A percentile compares a stretch with the other conserved stretches of the same genome.
Conservation (phyloP, 2,888 invertebrate species). For the Mactromeris polynyma region DNA sequence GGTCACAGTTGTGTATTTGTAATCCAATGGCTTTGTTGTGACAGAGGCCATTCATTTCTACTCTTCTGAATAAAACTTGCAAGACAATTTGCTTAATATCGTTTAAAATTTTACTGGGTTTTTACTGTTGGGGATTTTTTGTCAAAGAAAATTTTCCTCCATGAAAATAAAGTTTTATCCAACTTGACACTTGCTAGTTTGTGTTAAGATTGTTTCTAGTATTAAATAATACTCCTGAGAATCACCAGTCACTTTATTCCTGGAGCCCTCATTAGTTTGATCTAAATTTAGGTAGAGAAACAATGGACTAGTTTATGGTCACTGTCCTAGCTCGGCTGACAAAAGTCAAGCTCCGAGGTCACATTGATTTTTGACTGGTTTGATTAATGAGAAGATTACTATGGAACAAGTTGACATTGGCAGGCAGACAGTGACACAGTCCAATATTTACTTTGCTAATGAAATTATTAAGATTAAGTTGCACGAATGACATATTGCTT, state of each 20-base stretch:
- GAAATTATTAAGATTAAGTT: conserved; percentile 35
- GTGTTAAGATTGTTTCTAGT: not conserved
- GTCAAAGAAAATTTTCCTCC: not conserved
- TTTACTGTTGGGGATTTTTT: not conserved
- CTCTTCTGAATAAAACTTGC: not conserved
- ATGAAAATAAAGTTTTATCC: not conserved
- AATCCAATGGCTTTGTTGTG: conserved; percentile 40
- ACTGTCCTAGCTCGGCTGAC: not conserved
- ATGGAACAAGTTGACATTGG: conserved; percentile 41
- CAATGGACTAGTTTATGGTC: not conserved
- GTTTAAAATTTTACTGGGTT: not conserved
- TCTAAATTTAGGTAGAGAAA: not conserved
- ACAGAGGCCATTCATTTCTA: conserved; percentile 32
- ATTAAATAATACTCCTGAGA: not conserved
- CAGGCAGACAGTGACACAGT: conserved; percentile 40
- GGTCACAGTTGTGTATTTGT: conserved; percentile 24
- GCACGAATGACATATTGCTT: conserved; percentile 27
- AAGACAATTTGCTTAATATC: conserved; percentile 14
- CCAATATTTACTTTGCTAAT: conserved; percentile 48
- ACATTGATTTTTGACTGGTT: conserved; percentile 43
- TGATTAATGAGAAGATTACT: conserved; percentile 48
- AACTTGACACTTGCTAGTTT: not conserved
- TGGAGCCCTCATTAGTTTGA: not conserved
- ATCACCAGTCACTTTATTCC: not conserved
- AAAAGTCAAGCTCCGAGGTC: conserved; percentile 29